Conservation (phyloP, 2,113 vertebrate species). For the Turdus rufiventris region DNA sequence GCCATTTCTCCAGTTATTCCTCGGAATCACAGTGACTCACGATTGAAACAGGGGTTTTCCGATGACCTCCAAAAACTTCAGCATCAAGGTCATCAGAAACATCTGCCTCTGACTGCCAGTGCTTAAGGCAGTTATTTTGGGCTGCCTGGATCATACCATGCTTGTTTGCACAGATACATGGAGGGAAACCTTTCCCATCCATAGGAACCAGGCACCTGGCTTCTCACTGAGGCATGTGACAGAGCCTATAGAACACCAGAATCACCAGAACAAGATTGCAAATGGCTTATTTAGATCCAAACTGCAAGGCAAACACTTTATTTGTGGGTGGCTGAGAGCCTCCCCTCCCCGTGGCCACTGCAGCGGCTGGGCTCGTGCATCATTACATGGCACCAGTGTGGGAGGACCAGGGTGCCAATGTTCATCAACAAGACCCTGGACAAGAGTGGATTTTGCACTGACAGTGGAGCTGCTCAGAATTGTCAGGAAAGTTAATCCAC, state of each 20-base stretch:
- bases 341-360: neutral
- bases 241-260: neutral
- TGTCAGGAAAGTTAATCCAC: no score
- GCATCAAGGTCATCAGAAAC: neutral
- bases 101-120: neutral
- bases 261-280: neutral
- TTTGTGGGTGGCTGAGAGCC: neutral
- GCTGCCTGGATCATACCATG: neutral
- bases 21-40: neutral
- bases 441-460: neutral
- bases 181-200: neutral
- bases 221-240: neutral
- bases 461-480: neutral
- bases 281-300: neutral
- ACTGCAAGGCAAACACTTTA: neutral
- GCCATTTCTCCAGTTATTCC: neutral
- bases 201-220: neutral
- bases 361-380: neutral
- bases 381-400: fast-evolving
- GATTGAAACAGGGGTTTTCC: neutral
- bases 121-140: conserved; percentile 3
- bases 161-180: neutral
- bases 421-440: neutral
- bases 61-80: neutral
- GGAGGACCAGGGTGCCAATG: neutral